phyloP scores from a whole-genome alignment of 2,888 invertebrate species.

The Leptinotarsa haldemani region DNA sequence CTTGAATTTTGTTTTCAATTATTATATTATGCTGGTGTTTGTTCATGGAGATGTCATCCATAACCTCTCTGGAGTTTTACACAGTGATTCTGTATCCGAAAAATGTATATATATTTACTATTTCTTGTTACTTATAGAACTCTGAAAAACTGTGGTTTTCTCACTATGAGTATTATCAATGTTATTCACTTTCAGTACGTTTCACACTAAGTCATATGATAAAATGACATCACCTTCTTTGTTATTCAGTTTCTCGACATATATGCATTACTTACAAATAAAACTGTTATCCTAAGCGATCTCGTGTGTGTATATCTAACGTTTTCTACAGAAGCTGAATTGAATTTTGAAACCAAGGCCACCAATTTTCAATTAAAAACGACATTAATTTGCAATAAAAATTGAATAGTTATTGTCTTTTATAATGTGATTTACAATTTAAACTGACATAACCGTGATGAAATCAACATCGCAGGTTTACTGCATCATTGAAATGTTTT shows the following conservation, averaged over 20 bases:
- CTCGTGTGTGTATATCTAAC: conserved; percentile 6
- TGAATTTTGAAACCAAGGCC: conserved; percentile 31
- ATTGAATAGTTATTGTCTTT: conserved; percentile 34
- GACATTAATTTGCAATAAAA: conserved; percentile 34
- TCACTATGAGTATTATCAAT: too few species aligned
- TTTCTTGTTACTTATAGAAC: too few species aligned
- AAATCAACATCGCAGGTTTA: conserved; percentile 14
- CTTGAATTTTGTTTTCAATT: too few species aligned
- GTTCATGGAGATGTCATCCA: too few species aligned
- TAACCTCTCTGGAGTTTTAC: too few species aligned
- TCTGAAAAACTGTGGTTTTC: too few species aligned
- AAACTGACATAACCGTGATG: conserved; percentile 19
- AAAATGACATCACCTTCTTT: conserved; percentile 17
- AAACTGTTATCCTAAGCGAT: conserved; percentile 20
- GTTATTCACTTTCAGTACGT: too few species aligned
- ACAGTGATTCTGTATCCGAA: too few species aligned
- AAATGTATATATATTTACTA: too few species aligned
- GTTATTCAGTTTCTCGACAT: conserved; percentile 10
- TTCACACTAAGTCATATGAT: conserved; percentile 5
- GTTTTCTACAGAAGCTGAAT: conserved; percentile 4
- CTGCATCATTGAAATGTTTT: conserved; percentile 9
- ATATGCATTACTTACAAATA: conserved; percentile 19
- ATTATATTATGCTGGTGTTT: too few species aligned
- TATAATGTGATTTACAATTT: conserved; percentile 15
- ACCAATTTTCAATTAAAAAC: conserved; percentile 26